Conservation (phyloP, 2,113 vertebrate genomes). For the Catharus bicknelli region DNA sequence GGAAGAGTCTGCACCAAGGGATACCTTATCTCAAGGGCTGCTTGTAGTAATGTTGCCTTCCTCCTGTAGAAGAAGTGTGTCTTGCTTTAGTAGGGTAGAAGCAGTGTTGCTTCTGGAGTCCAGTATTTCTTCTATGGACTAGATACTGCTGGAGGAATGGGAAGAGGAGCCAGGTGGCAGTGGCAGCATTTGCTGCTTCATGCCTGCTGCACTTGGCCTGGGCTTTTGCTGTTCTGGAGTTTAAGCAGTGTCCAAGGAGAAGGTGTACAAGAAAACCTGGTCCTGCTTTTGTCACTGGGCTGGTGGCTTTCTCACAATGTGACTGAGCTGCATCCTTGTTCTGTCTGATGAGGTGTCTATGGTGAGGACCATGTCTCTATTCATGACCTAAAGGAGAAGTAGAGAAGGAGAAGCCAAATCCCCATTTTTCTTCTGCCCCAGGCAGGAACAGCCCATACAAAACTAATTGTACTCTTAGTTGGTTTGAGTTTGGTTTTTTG, state of each 20-base stretch:
- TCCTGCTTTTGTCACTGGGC: background rate
- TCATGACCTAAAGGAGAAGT: background rate
- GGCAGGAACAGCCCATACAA: background rate
- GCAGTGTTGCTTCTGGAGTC: background rate
- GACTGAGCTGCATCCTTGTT: background rate
- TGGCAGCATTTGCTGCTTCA: fast-evolving
- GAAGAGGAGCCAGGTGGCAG: background rate
- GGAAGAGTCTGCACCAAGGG: background rate
- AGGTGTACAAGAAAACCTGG: background rate
- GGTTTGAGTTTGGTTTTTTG: background rate
- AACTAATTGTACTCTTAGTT: background rate
- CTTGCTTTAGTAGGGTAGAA: background rate
- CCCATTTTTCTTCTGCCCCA: background rate
- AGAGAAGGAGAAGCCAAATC: background rate
- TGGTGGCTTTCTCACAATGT: background rate
- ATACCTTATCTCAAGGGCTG: background rate
- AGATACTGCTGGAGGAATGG: background rate
- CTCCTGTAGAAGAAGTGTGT: background rate
- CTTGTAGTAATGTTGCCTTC: background rate
- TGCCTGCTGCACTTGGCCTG: background rate
- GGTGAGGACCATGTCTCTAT: background rate
- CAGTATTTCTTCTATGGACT: background rate
- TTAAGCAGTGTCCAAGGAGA: background rate
- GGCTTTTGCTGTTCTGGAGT: background rate
- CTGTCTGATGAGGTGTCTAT: background rate